Evolutionary conservation across 2,797 vertebrate genomes (phyloP).

Genomic region (Glossophaga mutica): DNA sequence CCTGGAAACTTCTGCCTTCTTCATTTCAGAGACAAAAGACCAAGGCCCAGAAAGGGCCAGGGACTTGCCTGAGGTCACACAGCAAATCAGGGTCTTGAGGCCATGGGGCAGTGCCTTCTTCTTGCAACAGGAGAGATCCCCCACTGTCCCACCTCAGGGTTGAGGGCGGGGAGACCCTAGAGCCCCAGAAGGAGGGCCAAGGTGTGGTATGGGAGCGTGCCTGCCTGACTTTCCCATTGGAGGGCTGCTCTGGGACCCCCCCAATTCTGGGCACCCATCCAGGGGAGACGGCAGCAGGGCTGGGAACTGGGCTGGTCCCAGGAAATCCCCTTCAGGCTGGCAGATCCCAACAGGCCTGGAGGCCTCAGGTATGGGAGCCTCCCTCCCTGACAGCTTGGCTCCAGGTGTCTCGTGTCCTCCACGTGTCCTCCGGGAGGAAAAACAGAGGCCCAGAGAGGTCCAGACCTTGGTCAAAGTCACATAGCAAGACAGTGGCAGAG

Average conservation of each 20-base stretch:
- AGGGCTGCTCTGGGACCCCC: slow-evolving; percentile 18
- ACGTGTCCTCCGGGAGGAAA: neutral
- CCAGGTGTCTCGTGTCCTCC: neutral
- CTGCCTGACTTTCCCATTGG: slow-evolving; percentile 43
- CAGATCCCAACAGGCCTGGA: slow-evolving; percentile 72
- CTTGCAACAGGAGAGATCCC: neutral
- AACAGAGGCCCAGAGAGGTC: neutral
- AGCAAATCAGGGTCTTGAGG: slow-evolving; percentile 51
- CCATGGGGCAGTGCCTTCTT: slow-evolving; percentile 16
- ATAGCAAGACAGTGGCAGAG: neutral
- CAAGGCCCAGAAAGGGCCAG: slow-evolving; percentile 60
- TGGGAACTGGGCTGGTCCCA: slow-evolving; percentile 68
- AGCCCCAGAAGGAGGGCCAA: neutral
- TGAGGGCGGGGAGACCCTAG: neutral
- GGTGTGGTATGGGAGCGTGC: slow-evolving; percentile 11
- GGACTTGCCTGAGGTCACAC: slow-evolving; percentile 70
- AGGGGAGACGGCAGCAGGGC: slow-evolving; percentile 56
- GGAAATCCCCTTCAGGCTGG: slow-evolving; percentile 72
- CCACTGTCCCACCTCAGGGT: neutral
- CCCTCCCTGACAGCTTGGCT: neutral
- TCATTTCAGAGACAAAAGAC: neutral
- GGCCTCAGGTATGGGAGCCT: slow-evolving; percentile 46
- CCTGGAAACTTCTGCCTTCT: slow-evolving; percentile 10
- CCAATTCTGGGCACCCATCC: slow-evolving; percentile 63
- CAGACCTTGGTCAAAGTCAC: neutral